A percentile compares a stretch with the other conserved stretches of the same genome.
Conservation (phyloP, 2,888 invertebrate species). For the Caenorhabditis japonica region DNA sequence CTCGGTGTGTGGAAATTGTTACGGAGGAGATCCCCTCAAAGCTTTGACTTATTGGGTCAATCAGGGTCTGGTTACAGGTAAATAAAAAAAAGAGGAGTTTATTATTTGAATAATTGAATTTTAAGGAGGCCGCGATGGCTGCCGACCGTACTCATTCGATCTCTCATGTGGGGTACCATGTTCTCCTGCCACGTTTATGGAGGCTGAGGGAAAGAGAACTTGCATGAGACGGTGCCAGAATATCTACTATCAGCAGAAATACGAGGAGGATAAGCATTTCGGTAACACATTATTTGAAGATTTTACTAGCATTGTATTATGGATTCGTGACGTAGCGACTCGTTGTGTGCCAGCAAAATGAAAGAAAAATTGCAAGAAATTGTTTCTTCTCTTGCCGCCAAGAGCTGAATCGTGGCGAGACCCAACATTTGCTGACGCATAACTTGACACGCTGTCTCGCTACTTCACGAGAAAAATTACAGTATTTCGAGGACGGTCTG, state of each 20-base stretch:
- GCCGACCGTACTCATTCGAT: slow-evolving; percentile 73
- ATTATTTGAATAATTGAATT: background rate
- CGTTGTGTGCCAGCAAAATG: too few species aligned
- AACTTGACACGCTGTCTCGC: too few species aligned
- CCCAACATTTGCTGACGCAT: too few species aligned
- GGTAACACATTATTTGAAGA: slow-evolving; percentile 37
- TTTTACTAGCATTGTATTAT: too few species aligned
- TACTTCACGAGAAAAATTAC: too few species aligned
- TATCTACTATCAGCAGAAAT: slow-evolving; percentile 73
- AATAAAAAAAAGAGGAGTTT: background rate
- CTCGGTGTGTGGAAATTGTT: slow-evolving; percentile 75
- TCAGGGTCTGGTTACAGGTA: slow-evolving; percentile 73
- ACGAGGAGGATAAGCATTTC: slow-evolving; percentile 74
- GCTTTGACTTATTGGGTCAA: slow-evolving; percentile 76
- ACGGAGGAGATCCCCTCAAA: slow-evolving; percentile 76
- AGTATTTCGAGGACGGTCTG: too few species aligned
- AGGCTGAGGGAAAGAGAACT: slow-evolving; percentile 69
- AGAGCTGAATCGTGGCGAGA: too few species aligned
- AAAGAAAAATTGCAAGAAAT: too few species aligned
- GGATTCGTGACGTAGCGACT: too few species aligned
- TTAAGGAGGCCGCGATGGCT: slow-evolving; percentile 73
- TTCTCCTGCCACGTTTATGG: slow-evolving; percentile 73
- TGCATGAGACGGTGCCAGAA: slow-evolving; percentile 73
- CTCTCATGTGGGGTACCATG: slow-evolving; percentile 74
- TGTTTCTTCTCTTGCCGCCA: too few species aligned